A percentile compares a stretch with the other conserved stretches of the same genome.
These are phyloP conservation scores for Sisor rabdophorus DNA, from an alignment of 2,113 vertebrate species.

Conservation along the genomic window DNA sequence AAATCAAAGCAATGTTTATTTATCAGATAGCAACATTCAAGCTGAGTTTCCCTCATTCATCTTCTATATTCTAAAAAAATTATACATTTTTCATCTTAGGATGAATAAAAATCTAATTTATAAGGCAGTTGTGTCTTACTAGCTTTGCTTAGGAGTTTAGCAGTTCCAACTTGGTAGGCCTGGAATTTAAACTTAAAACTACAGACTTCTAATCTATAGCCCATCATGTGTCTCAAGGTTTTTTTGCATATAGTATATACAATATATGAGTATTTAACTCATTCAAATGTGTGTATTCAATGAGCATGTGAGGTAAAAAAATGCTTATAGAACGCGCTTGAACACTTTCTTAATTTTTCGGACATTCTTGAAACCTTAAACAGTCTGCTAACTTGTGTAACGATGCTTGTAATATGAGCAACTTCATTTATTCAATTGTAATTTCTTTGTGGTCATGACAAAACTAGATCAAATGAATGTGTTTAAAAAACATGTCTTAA, in stretches of 20 bases:
- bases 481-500: background rate
- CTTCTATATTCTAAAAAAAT: too few species aligned
- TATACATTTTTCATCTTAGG: too few species aligned
- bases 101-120: too few species aligned
- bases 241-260: too few species aligned
- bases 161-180: too few species aligned
- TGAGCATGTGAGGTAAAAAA: background rate
- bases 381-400: background rate
- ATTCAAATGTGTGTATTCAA: background rate
- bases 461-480: background rate
- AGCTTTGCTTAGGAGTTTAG: too few species aligned
- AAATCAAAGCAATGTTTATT: constrained; percentile 16
- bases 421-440: background rate
- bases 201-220: too few species aligned
- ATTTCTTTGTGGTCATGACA: background rate
- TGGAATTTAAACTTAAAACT: too few species aligned
- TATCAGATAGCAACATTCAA: constrained; percentile 5
- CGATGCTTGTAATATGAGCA: background rate
- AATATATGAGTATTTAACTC: too few species aligned
- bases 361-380: background rate
- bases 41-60: too few species aligned
- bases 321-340: background rate
- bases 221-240: too few species aligned
- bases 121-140: too few species aligned
- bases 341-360: background rate